These are phyloP conservation scores for Halcyon badia DNA, from an alignment of 2,797 vertebrate species.

Conservation along the genomic window DNA sequence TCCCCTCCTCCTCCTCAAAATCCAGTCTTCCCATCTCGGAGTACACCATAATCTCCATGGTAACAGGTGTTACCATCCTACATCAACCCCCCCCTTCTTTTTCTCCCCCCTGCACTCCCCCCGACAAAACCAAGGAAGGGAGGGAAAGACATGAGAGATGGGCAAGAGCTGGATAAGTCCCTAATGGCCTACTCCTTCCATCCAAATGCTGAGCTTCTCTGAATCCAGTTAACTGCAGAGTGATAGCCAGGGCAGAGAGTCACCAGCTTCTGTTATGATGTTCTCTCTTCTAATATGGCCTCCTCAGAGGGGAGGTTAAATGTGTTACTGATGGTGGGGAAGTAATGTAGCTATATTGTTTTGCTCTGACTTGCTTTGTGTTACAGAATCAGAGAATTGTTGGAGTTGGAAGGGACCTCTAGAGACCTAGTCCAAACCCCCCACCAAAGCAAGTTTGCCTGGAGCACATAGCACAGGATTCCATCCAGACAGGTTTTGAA, in stretches of 20 bases:
- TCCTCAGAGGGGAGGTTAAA: background rate
- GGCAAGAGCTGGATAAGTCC: background rate
- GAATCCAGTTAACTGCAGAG: background rate
- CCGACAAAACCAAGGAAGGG: background rate
- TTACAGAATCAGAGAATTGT: too few relatives aligned
- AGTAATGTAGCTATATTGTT: background rate
- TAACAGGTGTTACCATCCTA: slow-evolving; percentile 39
- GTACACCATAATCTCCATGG: slow-evolving; percentile 69
- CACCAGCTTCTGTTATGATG: background rate
- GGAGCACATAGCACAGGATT: too few relatives aligned
- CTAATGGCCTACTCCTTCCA: background rate
- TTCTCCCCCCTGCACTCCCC: background rate
- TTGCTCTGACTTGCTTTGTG: background rate
- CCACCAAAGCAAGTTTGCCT: too few relatives aligned
- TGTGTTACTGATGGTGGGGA: background rate
- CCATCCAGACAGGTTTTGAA: too few relatives aligned
- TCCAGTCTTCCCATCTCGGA: slow-evolving; percentile 51
- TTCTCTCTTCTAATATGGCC: background rate
- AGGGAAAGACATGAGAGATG: background rate
- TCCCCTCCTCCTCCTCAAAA: slow-evolving; percentile 34
- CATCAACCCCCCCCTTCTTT: background rate
- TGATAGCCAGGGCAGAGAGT: background rate
- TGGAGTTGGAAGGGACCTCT: too few relatives aligned
- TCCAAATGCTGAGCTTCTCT: background rate
- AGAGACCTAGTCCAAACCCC: too few relatives aligned